Base-by-base conservation (phyloP, 2,113 vertebrate species). In the Podarcis cretensis region DNA sequence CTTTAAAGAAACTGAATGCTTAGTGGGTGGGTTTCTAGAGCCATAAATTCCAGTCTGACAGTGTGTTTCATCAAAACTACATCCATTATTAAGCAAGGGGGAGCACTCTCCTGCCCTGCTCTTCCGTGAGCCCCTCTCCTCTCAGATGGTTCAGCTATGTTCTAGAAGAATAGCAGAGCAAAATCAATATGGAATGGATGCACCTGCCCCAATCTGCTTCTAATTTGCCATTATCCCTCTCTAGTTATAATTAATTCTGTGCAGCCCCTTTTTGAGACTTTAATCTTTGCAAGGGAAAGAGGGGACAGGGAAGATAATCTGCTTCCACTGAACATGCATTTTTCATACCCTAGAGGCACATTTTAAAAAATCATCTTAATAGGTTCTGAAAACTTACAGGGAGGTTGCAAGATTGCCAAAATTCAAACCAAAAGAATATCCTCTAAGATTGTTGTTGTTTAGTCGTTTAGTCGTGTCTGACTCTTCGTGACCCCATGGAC, bases 241-340 rank as follows among this genome's bases (percentile, higher is more conserved):
- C 79, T 87, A 4, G 0, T 68, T 89, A 6, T 82, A 94, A 92
- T 95, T 94, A 89, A 93, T 25, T 74, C 13, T 76, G 90, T 92
- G 57, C 88, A 92, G 63, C 37, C 86, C 93, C 83, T 93, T 87
- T 80, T 86, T 83, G 78, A 75, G 43, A 85, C 75, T 91, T 78
- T 65, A 66, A 18, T 40, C 63, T 74, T 23, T 14, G 48, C 14
- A 65, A 16, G 23, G 69, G 7, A 82, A 82, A 43, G 5, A 6
- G 2, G n/a, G 23, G 2, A 4, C n/a, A 48, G 43, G 32, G 8
- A 65, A 65, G 57, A 43, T 7, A 63, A n/a, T 5, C 30, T 65
- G 8, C 27, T 12, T 16, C 48, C 77, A 73, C 81, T 94, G 84
- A 75, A 23, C 27, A 76, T 92, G n/a, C 35, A 14, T 35, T 68